Conservation (phyloP, 2,113 vertebrate species). For the Sula dactylatra region DNA sequence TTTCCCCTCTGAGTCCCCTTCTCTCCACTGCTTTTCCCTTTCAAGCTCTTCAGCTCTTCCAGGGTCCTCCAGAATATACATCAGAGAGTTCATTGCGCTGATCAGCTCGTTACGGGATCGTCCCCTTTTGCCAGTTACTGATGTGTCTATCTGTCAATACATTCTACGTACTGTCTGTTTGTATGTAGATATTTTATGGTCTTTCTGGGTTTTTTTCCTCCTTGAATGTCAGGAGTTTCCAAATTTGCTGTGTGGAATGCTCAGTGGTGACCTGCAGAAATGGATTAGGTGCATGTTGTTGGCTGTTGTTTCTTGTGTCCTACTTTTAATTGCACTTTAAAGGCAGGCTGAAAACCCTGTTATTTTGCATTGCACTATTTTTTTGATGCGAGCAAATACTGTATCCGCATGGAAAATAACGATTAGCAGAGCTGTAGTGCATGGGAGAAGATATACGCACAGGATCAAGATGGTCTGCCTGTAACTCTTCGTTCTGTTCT, state of each 20-base stretch:
- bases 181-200: background rate
- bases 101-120: background rate
- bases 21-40: conserved; percentile 33
- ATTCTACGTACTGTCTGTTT: background rate
- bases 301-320: background rate
- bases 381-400: background rate
- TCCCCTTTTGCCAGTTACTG: background rate
- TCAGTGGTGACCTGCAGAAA: background rate
- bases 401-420: background rate
- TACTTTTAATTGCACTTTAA: background rate
- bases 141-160: background rate
- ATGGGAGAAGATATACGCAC: background rate
- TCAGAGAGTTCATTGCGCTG: background rate
- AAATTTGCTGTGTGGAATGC: background rate
- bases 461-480: background rate
- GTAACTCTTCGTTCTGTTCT: background rate
- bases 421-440: background rate
- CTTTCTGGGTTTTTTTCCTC: background rate
- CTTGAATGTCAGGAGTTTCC: background rate
- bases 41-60: conserved; percentile 7
- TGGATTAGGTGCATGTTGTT: background rate
- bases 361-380: background rate
- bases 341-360: background rate
- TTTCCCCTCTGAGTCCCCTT: conserved; percentile 60
- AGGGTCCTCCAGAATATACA: background rate